These are phyloP conservation scores for Xestobium rufovillosum DNA, from an alignment of 2,888 invertebrate genomes.

Conservation along the genomic window DNA sequence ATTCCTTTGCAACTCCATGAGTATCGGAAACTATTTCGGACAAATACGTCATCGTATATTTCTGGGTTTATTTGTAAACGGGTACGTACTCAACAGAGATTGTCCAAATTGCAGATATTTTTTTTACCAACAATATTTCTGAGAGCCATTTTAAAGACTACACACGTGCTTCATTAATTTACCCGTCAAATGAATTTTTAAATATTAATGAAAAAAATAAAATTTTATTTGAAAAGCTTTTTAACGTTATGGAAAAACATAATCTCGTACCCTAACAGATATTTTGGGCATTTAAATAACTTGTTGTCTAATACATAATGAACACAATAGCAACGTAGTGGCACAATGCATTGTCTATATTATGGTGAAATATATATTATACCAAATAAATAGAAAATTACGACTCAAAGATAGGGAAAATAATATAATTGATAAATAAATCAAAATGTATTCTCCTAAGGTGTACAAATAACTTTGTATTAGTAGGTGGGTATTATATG, in stretches of 20 bases:
- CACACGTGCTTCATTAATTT: no score
- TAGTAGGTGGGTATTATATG: no score
- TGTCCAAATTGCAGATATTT: background rate
- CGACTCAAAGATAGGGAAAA: background rate
- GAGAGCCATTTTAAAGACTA: no score
- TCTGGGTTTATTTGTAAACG: background rate
- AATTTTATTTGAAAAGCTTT: no score
- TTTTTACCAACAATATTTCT: background rate
- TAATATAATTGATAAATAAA: background rate
- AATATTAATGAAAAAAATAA: no score
- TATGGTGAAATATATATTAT: slow-evolving; percentile 1
- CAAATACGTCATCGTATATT: background rate
- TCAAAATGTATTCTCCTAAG: background rate
- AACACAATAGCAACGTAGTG: background rate
- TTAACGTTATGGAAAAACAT: no score
- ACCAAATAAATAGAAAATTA: background rate
- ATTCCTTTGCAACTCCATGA: no score
- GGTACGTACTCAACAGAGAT: no score
- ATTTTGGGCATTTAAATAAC: background rate
- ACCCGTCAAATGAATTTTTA: no score
- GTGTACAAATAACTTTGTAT: background rate
- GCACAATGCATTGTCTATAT: background rate
- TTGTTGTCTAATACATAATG: background rate
- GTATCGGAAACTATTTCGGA: background rate
- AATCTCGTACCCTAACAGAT: no score